Percentiles rank a stretch among this genome's conserved stretches.
Conservation (phyloP, 92 coral and sea anemone species). For the Montipora capitata region DNA sequence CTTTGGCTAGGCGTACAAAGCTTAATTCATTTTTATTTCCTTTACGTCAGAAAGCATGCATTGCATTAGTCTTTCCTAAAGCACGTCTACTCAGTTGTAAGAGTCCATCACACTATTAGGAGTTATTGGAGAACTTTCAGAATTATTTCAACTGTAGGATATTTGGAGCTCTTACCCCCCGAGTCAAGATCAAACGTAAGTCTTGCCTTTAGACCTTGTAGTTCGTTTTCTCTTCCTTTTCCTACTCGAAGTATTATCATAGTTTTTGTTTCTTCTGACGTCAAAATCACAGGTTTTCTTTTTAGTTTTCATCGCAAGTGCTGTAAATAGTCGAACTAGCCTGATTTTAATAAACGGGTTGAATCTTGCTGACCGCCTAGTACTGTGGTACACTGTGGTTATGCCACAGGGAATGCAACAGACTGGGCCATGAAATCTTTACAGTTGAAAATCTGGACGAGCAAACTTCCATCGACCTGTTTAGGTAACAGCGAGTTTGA, state of each 20-base stretch:
- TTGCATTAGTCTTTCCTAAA: slow-evolving; percentile 20
- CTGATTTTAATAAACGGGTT: slow-evolving; percentile 18
- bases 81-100: slow-evolving; percentile 27
- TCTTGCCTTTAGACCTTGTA: slow-evolving; percentile 11
- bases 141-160: slow-evolving; percentile 3
- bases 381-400: slow-evolving; percentile 12
- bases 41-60: slow-evolving; percentile 17
- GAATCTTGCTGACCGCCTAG: slow-evolving; percentile 20
- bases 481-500: slow-evolving; percentile 30
- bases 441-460: slow-evolving; percentile 57
- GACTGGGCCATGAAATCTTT: no score
- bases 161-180: neutral
- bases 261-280: slow-evolving; percentile 23
- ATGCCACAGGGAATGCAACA: no score
- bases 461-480: slow-evolving; percentile 64
- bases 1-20: slow-evolving; percentile 16
- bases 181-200: slow-evolving; percentile 36
- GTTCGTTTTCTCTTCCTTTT: slow-evolving; percentile 27
- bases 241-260: neutral
- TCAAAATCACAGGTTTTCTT: slow-evolving; percentile 16
- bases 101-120: neutral
- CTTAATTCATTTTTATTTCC: slow-evolving; percentile 28
- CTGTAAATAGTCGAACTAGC: slow-evolving; percentile 29
- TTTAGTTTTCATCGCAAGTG: slow-evolving; percentile 30
- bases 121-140: neutral